Conservation (phyloP, 2,888 invertebrate species). For the Callimorpha dominula region DNA sequence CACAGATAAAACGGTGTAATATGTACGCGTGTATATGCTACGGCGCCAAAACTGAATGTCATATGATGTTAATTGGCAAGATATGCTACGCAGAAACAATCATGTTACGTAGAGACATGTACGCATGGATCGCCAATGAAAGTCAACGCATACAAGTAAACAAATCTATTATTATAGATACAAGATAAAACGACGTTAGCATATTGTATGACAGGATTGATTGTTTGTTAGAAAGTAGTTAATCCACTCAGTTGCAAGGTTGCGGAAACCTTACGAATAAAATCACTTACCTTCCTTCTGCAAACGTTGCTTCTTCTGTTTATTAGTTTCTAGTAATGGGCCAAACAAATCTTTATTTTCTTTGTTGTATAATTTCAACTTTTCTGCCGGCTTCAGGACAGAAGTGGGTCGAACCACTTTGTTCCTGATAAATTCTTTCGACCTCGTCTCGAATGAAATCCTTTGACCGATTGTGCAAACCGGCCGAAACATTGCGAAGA, state of each 20-base stretch:
- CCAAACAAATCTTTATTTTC: slow-evolving; percentile 85
- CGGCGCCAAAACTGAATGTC: slow-evolving; percentile 77
- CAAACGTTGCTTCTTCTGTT: slow-evolving; percentile 74
- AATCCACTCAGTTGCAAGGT: slow-evolving; percentile 62
- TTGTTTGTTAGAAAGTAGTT: slow-evolving; percentile 57
- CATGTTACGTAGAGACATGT: slow-evolving; percentile 30
- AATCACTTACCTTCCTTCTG: slow-evolving; percentile 73
- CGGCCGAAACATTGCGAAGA: slow-evolving; percentile 71
- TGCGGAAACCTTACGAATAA: slow-evolving; percentile 59
- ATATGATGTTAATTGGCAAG: slow-evolving; percentile 80
- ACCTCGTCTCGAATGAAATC: slow-evolving; percentile 63
- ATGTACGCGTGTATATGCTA: slow-evolving; percentile 62
- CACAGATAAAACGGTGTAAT: slow-evolving; percentile 66
- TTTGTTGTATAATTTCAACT: slow-evolving; percentile 78
- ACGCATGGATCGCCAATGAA: slow-evolving; percentile 53
- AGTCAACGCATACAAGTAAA: slow-evolving; percentile 58
- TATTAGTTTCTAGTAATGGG: slow-evolving; percentile 79
- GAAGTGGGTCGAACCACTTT: slow-evolving; percentile 79
- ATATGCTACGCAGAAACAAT: slow-evolving; percentile 42
- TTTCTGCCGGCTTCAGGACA: slow-evolving; percentile 78
- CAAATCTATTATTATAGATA: slow-evolving; percentile 40
- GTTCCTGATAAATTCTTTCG: slow-evolving; percentile 72
- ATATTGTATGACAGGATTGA: slow-evolving; percentile 13
- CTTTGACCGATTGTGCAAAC: slow-evolving; percentile 66
- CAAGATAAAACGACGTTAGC: slow-evolving; percentile 19